A percentile compares a stretch with the other conserved stretches of the same genome.
These are phyloP conservation scores for Tamandua tetradactyla DNA, from an alignment of 2,797 vertebrate species.

Conservation along the genomic window DNA sequence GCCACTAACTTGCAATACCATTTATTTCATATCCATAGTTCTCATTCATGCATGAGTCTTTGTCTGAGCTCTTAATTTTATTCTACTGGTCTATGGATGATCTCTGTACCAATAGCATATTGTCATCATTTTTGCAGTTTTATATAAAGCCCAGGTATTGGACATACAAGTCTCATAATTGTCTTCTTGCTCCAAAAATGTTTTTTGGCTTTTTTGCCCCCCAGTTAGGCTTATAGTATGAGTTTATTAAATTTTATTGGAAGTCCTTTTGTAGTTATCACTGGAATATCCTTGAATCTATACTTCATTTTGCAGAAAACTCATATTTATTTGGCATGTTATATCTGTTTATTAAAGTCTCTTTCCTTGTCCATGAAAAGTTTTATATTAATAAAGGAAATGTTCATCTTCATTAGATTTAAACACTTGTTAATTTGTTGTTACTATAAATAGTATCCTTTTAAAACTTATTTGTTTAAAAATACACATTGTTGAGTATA, in stretches of 20 bases:
- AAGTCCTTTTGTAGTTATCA: neutral
- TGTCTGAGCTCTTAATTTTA: neutral
- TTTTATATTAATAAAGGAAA: neutral
- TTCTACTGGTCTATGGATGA: neutral
- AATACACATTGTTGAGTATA: neutral
- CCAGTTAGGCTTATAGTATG: neutral
- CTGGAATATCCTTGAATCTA: neutral
- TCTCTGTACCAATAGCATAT: neutral
- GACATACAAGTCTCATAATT: neutral
- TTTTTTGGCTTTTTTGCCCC: neutral
- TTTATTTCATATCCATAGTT: neutral
- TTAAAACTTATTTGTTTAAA: neutral
- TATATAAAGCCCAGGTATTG: neutral
- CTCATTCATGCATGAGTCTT: neutral
- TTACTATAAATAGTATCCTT: neutral
- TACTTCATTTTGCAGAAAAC: neutral
- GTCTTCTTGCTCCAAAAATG: neutral
- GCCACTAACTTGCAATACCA: no score
- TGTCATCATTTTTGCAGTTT: neutral
- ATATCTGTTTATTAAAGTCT: neutral
- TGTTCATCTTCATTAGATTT: neutral
- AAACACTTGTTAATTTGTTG: neutral
- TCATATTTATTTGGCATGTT: neutral
- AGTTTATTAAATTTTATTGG: neutral
- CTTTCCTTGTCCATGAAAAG: neutral